Evolutionary conservation across 1,140 invertebrate species (phyloP).

Genomic region (Belonocnema kinseyi): DNA sequence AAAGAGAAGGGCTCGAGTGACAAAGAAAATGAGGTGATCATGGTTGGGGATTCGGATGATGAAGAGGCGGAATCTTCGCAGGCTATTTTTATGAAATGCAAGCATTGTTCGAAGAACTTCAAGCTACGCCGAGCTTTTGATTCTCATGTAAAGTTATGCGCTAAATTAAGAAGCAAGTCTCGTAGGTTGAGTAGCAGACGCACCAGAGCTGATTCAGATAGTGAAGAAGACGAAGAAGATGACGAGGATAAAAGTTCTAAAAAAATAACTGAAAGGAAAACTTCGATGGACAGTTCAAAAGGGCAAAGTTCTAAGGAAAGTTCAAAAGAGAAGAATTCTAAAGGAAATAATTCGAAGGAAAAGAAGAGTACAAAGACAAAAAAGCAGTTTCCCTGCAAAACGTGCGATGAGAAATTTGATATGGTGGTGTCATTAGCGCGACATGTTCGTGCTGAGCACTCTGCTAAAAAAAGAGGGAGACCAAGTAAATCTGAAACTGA

Average conservation of each 20-base stretch:
- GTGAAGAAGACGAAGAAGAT: background rate
- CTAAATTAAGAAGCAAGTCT: slow-evolving; percentile 55
- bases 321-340: slow-evolving; percentile 25
- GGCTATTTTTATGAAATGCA: slow-evolving; percentile 49
- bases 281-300: slow-evolving; percentile 30
- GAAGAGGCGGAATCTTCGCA: slow-evolving; percentile 50
- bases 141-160: slow-evolving; percentile 64
- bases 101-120: slow-evolving; percentile 58
- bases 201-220: background rate
- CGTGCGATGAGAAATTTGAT: slow-evolving; percentile 69
- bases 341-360: slow-evolving; percentile 38
- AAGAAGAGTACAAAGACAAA: slow-evolving; percentile 35
- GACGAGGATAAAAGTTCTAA: background rate
- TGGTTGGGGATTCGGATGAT: slow-evolving; percentile 70
- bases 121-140: slow-evolving; percentile 63
- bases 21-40: slow-evolving; percentile 73
- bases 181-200: slow-evolving; percentile 37
- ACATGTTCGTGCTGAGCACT: slow-evolving; percentile 65
- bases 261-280: slow-evolving; percentile 35
- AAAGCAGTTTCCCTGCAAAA: slow-evolving; percentile 67
- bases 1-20: slow-evolving; percentile 73
- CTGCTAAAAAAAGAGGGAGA: slow-evolving; percentile 58
- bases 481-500: slow-evolving; percentile 44
- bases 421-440: slow-evolving; percentile 68
- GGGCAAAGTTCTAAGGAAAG: background rate